These are phyloP conservation scores for Tholera decimalis DNA, from an alignment of 2,888 invertebrate species.

Conservation along the genomic window DNA sequence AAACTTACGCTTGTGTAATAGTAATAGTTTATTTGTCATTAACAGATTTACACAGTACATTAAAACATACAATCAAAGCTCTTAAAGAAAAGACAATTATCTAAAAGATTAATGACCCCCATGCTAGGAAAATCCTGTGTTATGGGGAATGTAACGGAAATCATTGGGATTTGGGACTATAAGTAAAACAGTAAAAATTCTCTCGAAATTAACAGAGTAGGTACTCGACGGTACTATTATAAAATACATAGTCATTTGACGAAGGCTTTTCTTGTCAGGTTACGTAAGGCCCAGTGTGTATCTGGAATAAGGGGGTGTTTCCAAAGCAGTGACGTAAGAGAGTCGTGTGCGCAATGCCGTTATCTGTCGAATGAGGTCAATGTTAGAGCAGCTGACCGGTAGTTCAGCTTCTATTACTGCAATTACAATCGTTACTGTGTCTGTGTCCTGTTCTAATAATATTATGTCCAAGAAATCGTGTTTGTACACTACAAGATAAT, in stretches of 20 bases:
- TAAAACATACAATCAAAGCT: too few relatives aligned
- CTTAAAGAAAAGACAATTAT: too few relatives aligned
- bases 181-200: slow-evolving; percentile 15
- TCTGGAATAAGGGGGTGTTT: slow-evolving; percentile 61
- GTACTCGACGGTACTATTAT: neutral
- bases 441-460: slow-evolving; percentile 60
- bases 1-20: neutral
- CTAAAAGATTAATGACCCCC: too few relatives aligned
- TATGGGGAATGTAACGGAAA: neutral
- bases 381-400: slow-evolving; percentile 82
- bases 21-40: too few relatives aligned
- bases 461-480: slow-evolving; percentile 38
- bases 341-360: slow-evolving; percentile 76
- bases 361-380: slow-evolving; percentile 85
- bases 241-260: slow-evolving; percentile 12
- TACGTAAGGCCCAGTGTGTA: slow-evolving; percentile 38
- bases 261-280: slow-evolving; percentile 31
- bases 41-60: too few relatives aligned
- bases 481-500: slow-evolving; percentile 22
- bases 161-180: neutral
- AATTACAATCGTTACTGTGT: slow-evolving; percentile 66
- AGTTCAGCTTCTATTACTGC: slow-evolving; percentile 72
- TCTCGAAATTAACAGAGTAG: neutral
- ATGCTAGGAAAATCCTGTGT: too few relatives aligned
- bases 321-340: slow-evolving; percentile 60